phyloP scores from a whole-genome alignment of 2,888 invertebrate species.

The Athetis lepigone region DNA sequence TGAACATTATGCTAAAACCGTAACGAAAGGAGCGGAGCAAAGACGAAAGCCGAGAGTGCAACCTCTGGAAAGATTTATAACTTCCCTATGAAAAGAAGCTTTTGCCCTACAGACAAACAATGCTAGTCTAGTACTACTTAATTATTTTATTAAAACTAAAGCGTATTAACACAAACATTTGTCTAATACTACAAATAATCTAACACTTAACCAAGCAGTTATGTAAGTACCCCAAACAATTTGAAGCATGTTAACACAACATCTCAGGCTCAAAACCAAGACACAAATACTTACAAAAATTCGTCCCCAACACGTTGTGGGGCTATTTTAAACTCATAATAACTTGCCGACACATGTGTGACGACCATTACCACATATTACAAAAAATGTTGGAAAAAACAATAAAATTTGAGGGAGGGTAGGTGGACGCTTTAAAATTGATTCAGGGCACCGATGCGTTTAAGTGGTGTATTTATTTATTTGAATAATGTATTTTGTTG shows the following conservation, averaged over 20 bases:
- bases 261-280: slow-evolving; percentile 53
- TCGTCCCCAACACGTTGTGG: slow-evolving; percentile 77
- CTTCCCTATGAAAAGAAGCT: no score
- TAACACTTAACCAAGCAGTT: slow-evolving; percentile 40
- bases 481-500: slow-evolving; percentile 28
- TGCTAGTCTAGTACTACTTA: no score
- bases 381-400: slow-evolving; percentile 89
- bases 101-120: no score
- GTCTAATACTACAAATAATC: neutral
- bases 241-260: slow-evolving; percentile 37
- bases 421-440: slow-evolving; percentile 85
- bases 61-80: no score
- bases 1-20: no score
- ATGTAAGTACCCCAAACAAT: slow-evolving; percentile 16
- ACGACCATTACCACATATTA: slow-evolving; percentile 90
- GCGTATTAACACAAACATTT: neutral
- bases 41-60: no score
- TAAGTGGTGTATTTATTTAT: slow-evolving; percentile 57
- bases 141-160: neutral
- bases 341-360: slow-evolving; percentile 89
- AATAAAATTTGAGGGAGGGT: slow-evolving; percentile 81
- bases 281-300: slow-evolving; percentile 78
- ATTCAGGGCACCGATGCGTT: slow-evolving; percentile 72
- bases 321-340: slow-evolving; percentile 91
- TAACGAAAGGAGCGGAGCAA: no score